phyloP scores from a whole-genome alignment of 2,888 invertebrate genomes.

The Ophioninae sp. region DNA sequence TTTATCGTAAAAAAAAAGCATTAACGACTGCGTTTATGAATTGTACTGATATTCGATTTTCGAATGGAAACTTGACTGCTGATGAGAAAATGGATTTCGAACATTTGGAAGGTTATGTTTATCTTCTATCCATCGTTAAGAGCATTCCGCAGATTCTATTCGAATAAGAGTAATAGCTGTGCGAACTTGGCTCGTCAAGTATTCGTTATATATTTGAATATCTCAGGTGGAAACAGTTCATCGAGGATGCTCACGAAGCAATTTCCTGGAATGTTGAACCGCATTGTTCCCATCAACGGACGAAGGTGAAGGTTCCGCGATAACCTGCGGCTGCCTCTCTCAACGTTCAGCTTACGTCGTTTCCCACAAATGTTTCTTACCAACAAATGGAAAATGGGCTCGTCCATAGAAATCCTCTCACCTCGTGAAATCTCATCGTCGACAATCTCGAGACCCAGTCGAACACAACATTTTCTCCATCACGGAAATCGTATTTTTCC shows the following conservation, averaged over 20 bases:
- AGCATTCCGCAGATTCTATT: neutral
- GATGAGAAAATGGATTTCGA: neutral
- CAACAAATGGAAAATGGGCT: slow-evolving; percentile 1
- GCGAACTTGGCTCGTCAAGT: neutral
- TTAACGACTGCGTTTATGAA: too few species aligned
- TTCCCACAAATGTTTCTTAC: slow-evolving; percentile 16
- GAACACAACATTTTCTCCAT: neutral
- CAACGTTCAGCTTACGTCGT: slow-evolving; percentile 56
- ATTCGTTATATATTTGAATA: slow-evolving; percentile 59
- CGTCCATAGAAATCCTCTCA: slow-evolving; percentile 12
- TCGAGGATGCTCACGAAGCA: slow-evolving; percentile 28
- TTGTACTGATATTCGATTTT: too few species aligned
- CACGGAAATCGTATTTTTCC: neutral
- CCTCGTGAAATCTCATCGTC: slow-evolving; percentile 13
- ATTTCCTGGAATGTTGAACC: slow-evolving; percentile 44
- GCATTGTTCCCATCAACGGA: slow-evolving; percentile 50
- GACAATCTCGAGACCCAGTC: neutral
- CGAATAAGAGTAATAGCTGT: neutral
- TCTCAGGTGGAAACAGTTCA: slow-evolving; percentile 54
- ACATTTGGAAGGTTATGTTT: neutral
- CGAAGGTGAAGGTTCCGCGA: slow-evolving; percentile 58
- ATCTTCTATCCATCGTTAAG: too few species aligned
- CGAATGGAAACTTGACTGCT: too few species aligned
- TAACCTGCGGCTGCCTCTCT: slow-evolving; percentile 54
- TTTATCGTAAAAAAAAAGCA: too few species aligned